These are phyloP conservation scores for Varanus salvator DNA, from an alignment of 2,113 vertebrate species.

Conservation along the genomic window DNA sequence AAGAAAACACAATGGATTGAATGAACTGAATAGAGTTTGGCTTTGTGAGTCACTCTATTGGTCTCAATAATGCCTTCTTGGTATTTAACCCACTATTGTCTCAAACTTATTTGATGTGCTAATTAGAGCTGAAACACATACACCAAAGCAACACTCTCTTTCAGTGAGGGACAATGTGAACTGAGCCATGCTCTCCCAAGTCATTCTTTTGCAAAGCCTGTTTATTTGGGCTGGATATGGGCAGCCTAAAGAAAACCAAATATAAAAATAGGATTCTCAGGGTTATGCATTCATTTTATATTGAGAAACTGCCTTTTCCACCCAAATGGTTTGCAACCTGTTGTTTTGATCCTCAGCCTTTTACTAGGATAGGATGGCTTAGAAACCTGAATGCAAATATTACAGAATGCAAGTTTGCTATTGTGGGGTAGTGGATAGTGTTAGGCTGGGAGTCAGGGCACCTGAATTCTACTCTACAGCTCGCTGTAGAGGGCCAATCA, in stretches of 20 bases:
- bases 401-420: not conserved
- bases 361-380: not conserved
- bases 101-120: conserved; percentile 38
- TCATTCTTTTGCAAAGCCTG: not conserved
- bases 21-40: conserved; percentile 25
- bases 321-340: not conserved
- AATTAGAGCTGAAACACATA: conserved; percentile 26
- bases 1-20: conserved; percentile 15
- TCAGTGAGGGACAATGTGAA: not conserved
- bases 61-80: conserved; percentile 20
- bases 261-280: not conserved
- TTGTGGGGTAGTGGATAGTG: too few species aligned
- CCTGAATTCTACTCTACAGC: too few species aligned
- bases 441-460: too few species aligned
- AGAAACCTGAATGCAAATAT: not conserved
- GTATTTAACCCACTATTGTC: conserved; percentile 39
- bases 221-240: not conserved
- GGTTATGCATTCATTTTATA: not conserved
- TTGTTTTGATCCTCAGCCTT: not conserved
- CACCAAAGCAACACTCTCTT: conserved; percentile 3
- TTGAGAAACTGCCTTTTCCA: not conserved
- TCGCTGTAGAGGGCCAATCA: too few species aligned
- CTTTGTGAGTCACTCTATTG: conserved; percentile 31
- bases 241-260: not conserved
- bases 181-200: not conserved